These are phyloP conservation scores for Percina caprodes DNA, from an alignment of 2,113 vertebrate genomes.

Conservation along the genomic window DNA sequence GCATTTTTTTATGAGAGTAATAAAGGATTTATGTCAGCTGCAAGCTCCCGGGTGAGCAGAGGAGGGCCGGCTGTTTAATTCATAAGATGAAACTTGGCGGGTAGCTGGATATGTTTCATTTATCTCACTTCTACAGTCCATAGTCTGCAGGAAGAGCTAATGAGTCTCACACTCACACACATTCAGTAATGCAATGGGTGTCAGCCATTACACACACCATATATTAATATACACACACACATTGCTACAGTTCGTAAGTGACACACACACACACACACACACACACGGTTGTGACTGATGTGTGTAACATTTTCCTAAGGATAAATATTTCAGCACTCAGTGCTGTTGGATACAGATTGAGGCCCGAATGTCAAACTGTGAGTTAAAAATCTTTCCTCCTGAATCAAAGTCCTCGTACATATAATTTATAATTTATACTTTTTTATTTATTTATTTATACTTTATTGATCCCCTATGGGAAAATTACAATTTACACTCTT, in stretches of 20 bases:
- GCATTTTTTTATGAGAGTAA: constrained; percentile 52
- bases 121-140: constrained; percentile 53
- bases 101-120: constrained; percentile 58
- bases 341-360: not conserved
- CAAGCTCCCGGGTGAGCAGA: constrained; percentile 37
- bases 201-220: not conserved
- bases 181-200: not conserved
- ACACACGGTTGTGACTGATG: not conserved
- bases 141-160: constrained; percentile 42
- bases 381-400: not conserved
- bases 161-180: constrained; percentile 20
- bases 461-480: too few species aligned
- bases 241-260: not conserved
- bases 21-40: constrained; percentile 65
- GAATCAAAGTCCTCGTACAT: not conserved
- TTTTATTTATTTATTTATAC: too few species aligned
- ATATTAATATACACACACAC: not conserved
- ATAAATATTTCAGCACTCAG: constrained; percentile 28
- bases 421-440: not conserved
- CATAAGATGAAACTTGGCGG: constrained; percentile 61
- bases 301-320: not conserved
- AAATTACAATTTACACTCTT: too few species aligned
- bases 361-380: not conserved
- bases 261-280: constrained; percentile 18
- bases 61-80: constrained; percentile 56